phyloP scores from a whole-genome alignment of 2,113 vertebrate genomes.

The Willisornis vidua region DNA sequence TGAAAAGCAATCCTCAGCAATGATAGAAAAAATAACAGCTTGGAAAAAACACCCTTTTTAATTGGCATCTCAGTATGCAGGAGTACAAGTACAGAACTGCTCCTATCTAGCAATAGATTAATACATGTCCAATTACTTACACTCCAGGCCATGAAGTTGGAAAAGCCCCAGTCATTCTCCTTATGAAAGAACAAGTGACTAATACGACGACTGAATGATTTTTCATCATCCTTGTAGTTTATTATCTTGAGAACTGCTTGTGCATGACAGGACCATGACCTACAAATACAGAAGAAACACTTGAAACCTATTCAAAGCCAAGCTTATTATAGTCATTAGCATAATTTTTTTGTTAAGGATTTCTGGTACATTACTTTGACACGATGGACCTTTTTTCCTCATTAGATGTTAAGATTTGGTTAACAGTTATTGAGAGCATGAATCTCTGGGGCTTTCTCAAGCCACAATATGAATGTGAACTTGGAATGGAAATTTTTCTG shows the following conservation, averaged over 20 bases:
- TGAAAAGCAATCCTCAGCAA: background rate
- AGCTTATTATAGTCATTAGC: background rate
- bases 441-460: background rate
- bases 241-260: conserved; percentile 99
- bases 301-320: background rate
- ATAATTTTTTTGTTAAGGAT: background rate
- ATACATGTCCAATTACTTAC: conserved; percentile 78
- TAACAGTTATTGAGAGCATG: background rate
- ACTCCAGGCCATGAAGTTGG: conserved; percentile 99
- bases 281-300: conserved; percentile 66
- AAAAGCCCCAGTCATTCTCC: conserved; percentile 99
- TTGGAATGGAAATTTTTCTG: background rate
- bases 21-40: background rate
- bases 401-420: background rate
- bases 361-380: background rate
- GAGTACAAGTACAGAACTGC: background rate
- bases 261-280: conserved; percentile 98
- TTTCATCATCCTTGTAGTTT: conserved; percentile 98
- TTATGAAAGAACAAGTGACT: conserved; percentile 99
- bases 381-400: background rate
- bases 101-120: background rate
- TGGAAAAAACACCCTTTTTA: background rate
- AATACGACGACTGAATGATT: conserved; percentile 97
- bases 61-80: background rate
- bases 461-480: background rate